phyloP scores from a whole-genome alignment of 1,140 invertebrate species.

The Caenorhabditis brenneri region DNA sequence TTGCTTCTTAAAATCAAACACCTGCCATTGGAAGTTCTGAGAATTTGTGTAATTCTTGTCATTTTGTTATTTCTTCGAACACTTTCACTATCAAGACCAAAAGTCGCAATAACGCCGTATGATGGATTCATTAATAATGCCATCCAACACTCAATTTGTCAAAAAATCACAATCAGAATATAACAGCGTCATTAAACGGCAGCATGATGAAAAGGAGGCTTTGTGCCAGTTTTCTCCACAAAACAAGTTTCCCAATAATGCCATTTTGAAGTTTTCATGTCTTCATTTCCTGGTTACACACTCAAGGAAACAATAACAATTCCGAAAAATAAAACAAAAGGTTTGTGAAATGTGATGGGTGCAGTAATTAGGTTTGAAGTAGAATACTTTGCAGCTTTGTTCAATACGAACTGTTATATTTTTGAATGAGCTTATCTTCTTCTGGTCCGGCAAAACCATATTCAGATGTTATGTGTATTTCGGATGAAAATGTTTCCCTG shows the following conservation, averaged over 20 bases:
- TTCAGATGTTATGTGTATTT: too few relatives aligned
- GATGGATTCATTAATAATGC: not conserved
- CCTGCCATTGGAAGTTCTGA: too few relatives aligned
- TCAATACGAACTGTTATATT: too few relatives aligned
- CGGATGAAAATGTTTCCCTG: too few relatives aligned
- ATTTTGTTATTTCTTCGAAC: not conserved
- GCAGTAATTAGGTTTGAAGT: too few relatives aligned
- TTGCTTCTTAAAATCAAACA: too few relatives aligned
- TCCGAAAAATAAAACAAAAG: too few relatives aligned
- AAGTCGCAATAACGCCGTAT: not conserved
- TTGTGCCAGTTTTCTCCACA: not conserved
- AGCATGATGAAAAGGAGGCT: not conserved
- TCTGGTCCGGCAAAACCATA: too few relatives aligned
- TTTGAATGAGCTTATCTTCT: too few relatives aligned
- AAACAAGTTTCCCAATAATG: not conserved
- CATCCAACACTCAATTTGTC: constrained; percentile 5
- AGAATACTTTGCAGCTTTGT: too few relatives aligned
- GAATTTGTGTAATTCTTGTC: not conserved
- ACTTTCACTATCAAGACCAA: not conserved
- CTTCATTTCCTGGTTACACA: not conserved
- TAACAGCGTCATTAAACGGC: not conserved
- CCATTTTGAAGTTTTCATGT: not conserved
- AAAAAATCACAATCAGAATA: not conserved
- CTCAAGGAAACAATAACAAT: not conserved
- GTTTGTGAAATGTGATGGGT: too few relatives aligned